Conservation (phyloP, 2,797 vertebrate species). For the Myripristis murdjan region DNA sequence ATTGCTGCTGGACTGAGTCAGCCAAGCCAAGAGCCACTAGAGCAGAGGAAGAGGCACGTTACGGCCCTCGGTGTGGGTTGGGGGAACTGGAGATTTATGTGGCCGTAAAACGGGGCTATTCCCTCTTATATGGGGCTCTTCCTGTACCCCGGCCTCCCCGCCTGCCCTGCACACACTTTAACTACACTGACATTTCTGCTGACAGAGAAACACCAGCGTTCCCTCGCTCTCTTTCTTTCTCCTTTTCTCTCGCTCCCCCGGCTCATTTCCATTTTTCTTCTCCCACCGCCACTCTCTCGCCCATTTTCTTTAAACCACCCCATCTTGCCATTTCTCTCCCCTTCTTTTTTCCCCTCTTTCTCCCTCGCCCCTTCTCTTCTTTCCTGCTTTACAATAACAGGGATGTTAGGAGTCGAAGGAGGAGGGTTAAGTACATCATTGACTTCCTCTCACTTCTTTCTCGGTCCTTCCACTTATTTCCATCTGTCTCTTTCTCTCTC, state of each 20-base stretch:
- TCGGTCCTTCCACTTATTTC: constrained; percentile 44
- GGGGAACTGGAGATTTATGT: constrained; percentile 77
- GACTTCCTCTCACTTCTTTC: constrained; percentile 56
- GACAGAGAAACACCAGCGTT: constrained; percentile 51
- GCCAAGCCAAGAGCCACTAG: constrained; percentile 21
- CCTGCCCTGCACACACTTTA: constrained; percentile 57
- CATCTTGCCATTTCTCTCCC: constrained; percentile 10
- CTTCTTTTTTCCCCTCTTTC: neutral
- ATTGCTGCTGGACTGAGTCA: constrained; percentile 30
- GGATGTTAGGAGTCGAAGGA: constrained; percentile 44
- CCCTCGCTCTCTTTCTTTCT: neutral
- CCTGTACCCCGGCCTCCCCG: constrained; percentile 55
- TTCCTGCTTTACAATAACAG: constrained; percentile 57
- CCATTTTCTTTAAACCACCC: neutral
- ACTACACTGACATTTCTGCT: constrained; percentile 70
- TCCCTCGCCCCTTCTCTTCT: constrained; percentile 11
- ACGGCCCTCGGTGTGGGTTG: constrained; percentile 51
- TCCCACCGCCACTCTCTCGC: neutral
- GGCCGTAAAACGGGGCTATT: constrained; percentile 75
- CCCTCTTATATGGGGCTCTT: constrained; percentile 72
- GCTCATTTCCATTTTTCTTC: constrained; percentile 45
- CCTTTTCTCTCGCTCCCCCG: constrained; percentile 27
- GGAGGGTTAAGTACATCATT: constrained; percentile 73
- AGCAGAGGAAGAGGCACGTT: constrained; percentile 53
- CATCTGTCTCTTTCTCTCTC: constrained; percentile 49